Conservation (phyloP, 2,888 invertebrate species). For the Ectobius pallidus region DNA sequence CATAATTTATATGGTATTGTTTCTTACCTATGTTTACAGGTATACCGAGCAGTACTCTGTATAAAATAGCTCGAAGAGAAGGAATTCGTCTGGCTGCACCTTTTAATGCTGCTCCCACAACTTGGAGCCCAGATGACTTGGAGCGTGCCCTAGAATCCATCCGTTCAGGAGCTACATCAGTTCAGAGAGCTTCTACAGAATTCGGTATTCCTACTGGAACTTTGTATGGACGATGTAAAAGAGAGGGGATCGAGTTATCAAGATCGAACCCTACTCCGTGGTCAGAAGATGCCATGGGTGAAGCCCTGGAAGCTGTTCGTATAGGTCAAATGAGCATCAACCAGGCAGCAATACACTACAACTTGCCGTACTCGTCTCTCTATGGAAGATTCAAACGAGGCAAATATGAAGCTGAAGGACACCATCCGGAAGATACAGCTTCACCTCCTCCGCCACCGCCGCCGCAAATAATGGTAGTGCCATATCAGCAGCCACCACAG, state of each 20-base stretch:
- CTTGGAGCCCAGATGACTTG: constrained; percentile 85
- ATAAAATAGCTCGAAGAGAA: constrained; percentile 89
- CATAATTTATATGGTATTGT: constrained; percentile 1
- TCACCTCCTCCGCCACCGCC: constrained; percentile 36
- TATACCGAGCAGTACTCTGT: constrained; percentile 88
- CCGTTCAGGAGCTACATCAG: constrained; percentile 78
- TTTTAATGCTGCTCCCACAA: constrained; percentile 88
- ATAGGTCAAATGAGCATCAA: constrained; percentile 93
- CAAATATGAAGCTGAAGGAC: constrained; percentile 70
- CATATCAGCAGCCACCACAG: constrained; percentile 40
- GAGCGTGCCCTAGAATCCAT: constrained; percentile 83
- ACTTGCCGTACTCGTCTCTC: constrained; percentile 86
- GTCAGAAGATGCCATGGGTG: constrained; percentile 93
- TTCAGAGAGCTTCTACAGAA: constrained; percentile 84
- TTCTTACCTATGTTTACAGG: constrained; percentile 55
- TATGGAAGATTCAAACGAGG: constrained; percentile 89
- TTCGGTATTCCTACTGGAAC: constrained; percentile 90
- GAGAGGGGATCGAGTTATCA: constrained; percentile 88
- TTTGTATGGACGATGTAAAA: constrained; percentile 85
- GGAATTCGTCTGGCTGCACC: constrained; percentile 88
- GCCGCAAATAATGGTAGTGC: constrained; percentile 42
- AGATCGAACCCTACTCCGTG: constrained; percentile 91
- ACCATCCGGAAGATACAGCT: constrained; percentile 48
- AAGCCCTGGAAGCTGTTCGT: constrained; percentile 85
- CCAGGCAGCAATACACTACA: constrained; percentile 91